These are phyloP conservation scores for Pycnomerus fuliginosus DNA, from an alignment of 2,888 invertebrate genomes.

Conservation along the genomic window DNA sequence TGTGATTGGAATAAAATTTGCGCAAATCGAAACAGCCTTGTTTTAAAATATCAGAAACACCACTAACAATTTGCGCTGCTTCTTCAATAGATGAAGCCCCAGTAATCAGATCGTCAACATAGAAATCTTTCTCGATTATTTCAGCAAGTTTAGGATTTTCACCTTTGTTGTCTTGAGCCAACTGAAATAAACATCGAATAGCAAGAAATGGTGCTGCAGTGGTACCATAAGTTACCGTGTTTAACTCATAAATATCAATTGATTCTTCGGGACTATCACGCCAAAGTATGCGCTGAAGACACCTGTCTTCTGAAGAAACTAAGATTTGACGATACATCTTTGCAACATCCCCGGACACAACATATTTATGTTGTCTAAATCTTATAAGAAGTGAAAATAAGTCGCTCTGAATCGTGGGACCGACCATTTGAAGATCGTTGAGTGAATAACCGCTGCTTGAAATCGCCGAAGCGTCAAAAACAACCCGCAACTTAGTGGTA, in stretches of 20 bases:
- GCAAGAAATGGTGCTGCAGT: slow-evolving; percentile 11
- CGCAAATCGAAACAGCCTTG: no score
- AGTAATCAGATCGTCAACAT: no score
- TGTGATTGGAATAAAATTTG: no score
- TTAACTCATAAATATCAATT: slow-evolving; percentile 20
- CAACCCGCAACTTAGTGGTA: slow-evolving; percentile 22
- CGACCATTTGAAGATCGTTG: slow-evolving; percentile 17
- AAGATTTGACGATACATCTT: slow-evolving; percentile 28
- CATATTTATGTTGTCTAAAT: slow-evolving; percentile 20
- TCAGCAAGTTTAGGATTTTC: no score
- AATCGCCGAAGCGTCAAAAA: slow-evolving; percentile 7
- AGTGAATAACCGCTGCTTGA: slow-evolving; percentile 12
- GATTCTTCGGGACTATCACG: slow-evolving; percentile 14
- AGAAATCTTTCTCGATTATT: no score
- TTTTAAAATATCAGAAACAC: no score
- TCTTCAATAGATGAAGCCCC: no score
- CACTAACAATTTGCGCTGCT: no score
- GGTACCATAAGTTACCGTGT: slow-evolving; percentile 22
- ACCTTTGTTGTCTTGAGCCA: slow-evolving; percentile 3
- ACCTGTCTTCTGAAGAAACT: slow-evolving; percentile 13
- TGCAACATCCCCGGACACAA: slow-evolving; percentile 21
- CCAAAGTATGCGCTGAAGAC: slow-evolving; percentile 25
- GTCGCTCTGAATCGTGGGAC: slow-evolving; percentile 17
- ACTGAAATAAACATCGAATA: slow-evolving; percentile 8
- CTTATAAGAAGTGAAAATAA: slow-evolving; percentile 19